phyloP scores from a whole-genome alignment of 1,140 invertebrate species.

The Bactericera cockerelli region DNA sequence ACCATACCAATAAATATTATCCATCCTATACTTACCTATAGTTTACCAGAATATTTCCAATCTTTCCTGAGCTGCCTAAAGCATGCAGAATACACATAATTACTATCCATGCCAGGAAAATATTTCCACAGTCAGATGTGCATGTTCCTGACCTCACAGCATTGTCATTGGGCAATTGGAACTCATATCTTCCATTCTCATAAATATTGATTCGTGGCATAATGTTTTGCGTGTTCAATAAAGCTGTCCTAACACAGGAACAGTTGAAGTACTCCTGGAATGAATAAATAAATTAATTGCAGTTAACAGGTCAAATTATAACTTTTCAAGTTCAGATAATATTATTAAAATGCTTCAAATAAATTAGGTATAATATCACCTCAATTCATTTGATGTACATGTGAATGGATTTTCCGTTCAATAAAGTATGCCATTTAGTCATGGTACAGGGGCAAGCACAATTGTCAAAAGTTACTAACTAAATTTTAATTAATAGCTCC shows the following conservation, averaged over 20 bases:
- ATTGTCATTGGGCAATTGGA: not conserved
- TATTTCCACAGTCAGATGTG: conserved; percentile 32
- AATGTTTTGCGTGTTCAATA: not conserved
- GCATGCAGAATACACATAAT: conserved; percentile 36
- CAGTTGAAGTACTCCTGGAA: not conserved
- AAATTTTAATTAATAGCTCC: too few species aligned
- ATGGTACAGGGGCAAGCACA: too few species aligned
- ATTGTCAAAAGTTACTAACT: too few species aligned
- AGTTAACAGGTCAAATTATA: too few species aligned
- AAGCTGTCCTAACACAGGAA: not conserved
- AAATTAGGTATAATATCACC: too few species aligned
- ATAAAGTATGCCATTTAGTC: too few species aligned
- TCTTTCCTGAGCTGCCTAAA: conserved; percentile 39
- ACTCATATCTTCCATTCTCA: not conserved
- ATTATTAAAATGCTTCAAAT: too few species aligned
- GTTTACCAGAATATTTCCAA: conserved; percentile 44
- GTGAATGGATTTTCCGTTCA: too few species aligned
- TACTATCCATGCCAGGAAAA: conserved; percentile 32
- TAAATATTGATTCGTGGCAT: not conserved
- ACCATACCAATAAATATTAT: too few species aligned
- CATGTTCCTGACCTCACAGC: conserved; percentile 31
- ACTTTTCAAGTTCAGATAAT: too few species aligned
- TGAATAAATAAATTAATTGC: too few species aligned
- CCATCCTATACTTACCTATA: conserved; percentile 31
- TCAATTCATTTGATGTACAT: too few species aligned